Evolutionary conservation across 2,113 vertebrate species (phyloP), one percentile per base, ranked within the genome.

Genomic region (Stegostoma tigrinum): DNA sequence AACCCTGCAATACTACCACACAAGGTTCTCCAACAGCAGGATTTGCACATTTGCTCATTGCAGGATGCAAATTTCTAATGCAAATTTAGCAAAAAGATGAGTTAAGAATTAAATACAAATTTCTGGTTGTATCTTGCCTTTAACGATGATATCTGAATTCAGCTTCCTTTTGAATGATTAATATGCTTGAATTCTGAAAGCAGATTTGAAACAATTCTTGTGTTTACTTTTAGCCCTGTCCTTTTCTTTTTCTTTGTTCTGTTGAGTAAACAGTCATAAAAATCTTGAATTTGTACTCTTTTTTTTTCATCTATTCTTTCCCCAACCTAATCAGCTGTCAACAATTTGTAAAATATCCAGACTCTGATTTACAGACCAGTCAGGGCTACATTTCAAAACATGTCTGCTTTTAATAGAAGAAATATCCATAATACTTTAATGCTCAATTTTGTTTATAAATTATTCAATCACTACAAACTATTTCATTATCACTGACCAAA

Each of bases 301-400:
- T 2, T 95, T 95, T 95, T 95, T 95, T 95, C 68, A 95, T 72
- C 94, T 5, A 52, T 95, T 95, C 68, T 72, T 72, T 27, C 94
- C 42, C 42, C 42, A 72, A 48, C 67, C 66, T 68, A 95, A 72
- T 95, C 66, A 95, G 19, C 48, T 70, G 15, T 70, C 52, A 95
- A 72, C 45, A 75, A 6, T 93, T 24, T 75, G 85, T 80, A 48
- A 95, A 95, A 66, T 89, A 48, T 96, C 94, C 95, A 83, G 96
- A 68, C 24, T 90, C 14, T 86, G 87, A 70, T 96, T 96, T 96
- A 96, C 95, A 96, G 95, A 87, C 95, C 85, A 75, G 95, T 91
- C 95, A 96, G 95, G n/a, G 67, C 14, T 90, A 52, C 68, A 72
- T 72, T 95, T 72, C 93, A 34, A 27, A 72, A 95, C 42, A 48